Percentiles rank a stretch among this genome's conserved stretches.
phyloP scores from a whole-genome alignment of 2,113 vertebrate genomes.

The Chaenogobius annularis region DNA sequence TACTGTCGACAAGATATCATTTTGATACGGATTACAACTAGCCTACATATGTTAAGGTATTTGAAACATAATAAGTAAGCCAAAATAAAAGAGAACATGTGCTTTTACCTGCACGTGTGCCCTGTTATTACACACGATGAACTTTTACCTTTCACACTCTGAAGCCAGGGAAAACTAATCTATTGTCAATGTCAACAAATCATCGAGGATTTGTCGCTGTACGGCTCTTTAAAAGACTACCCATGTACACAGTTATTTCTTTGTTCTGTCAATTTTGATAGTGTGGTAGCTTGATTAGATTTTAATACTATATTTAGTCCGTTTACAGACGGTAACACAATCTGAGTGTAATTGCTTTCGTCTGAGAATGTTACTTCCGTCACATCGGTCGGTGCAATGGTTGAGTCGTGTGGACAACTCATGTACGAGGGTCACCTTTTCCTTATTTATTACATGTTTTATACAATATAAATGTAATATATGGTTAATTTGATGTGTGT shows the following conservation, averaged over 20 bases:
- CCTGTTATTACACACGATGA: slow-evolving; percentile 38
- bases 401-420: not conserved
- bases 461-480: not conserved
- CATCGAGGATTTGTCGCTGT: not conserved
- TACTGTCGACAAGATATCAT: not conserved
- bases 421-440: slow-evolving; percentile 64
- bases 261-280: not conserved
- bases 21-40: not conserved
- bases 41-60: not conserved
- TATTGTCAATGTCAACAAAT: slow-evolving; percentile 7
- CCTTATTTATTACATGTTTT: not conserved
- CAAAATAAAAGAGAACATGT: slow-evolving; percentile 12
- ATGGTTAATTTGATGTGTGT: not conserved
- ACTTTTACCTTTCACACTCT: slow-evolving; percentile 58
- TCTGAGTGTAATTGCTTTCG: slow-evolving; percentile 48
- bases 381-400: slow-evolving; percentile 48
- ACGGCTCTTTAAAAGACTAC: not conserved
- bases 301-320: no score
- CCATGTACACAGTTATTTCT: not conserved
- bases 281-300: not conserved
- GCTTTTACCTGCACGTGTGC: slow-evolving; percentile 62
- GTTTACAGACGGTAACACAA: not conserved
- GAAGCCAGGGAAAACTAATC: slow-evolving; percentile 36
- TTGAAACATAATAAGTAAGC: rapidly evolving
- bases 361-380: slow-evolving; percentile 51